Evolutionary conservation across 2,888 invertebrate genomes (phyloP), one percentile per base, ranked within the genome.

Genomic region (Petrolisthes cinctipes): DNA sequence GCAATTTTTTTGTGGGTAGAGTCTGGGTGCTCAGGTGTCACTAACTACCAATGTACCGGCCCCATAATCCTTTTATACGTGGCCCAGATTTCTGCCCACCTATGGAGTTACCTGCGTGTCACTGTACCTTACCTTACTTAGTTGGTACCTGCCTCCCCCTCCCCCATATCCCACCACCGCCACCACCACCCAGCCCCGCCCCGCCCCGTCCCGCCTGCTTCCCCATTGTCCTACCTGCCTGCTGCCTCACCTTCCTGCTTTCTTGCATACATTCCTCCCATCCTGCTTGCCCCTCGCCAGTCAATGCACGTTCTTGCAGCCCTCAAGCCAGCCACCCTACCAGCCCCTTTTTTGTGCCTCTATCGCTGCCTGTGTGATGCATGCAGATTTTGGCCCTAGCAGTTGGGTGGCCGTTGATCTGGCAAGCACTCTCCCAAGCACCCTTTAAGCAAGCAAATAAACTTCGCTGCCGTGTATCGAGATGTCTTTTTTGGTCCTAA

Each of bases 101-200:
- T 23, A 80, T 80, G 54, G 80, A 57, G 56, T 57, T 80, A 56
- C 81, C 66, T 11, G 61, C 23, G 66, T 66, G 66, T 82, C 81
- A 66, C 66, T 82, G 81, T 66, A 66, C 17, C 81, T 51, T 82
- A 82, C 81, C 23, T 82, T 82, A 61, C 81, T 82, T 37, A 54
- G 61, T 37, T 66, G 14, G 56, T 80, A 57, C 80, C 23, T 54
- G 80, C 81, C 81, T 68, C 51, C 81, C 56, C n/a, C 81, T n/a
- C 37, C 76, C 78, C 53, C 78, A 17, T 17, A 11, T 14, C 11
- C 66, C 66, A 11, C 66, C 3, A 14, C 66, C 3, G 1, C 66
- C 66, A 11, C 66, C 3, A 14, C 66, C 3, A 11, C 37, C 37
- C 37, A 37, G 37, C 37, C 37, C 37, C 37, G 37, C 37, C 37